phyloP scores from a whole-genome alignment of 2,797 vertebrate genomes.

The Dendrocincla tyrannina region DNA sequence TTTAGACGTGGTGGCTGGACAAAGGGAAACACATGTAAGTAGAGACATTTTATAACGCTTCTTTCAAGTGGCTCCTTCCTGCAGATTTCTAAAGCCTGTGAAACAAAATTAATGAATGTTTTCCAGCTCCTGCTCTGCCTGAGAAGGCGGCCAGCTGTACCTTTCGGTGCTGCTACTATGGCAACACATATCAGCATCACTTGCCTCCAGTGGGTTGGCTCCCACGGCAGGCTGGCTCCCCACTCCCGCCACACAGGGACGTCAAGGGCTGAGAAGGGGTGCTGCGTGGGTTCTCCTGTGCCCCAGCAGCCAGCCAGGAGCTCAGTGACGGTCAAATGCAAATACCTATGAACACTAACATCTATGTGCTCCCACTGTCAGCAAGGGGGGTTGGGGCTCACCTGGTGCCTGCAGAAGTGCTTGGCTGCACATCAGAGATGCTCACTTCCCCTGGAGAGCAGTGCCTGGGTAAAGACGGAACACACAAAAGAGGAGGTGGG shows the following conservation, averaged over 20 bases:
- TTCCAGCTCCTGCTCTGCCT: not conserved
- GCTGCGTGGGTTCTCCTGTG: not conserved
- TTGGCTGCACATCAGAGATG: not conserved
- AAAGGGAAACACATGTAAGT: not conserved
- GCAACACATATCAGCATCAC: not conserved
- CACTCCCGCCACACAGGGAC: fast-evolving
- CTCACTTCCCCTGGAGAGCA: not conserved
- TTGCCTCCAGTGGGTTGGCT: not conserved
- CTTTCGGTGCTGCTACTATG: conserved; percentile 57
- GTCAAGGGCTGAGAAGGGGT: fast-evolving
- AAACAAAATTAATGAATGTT: conserved; percentile 22
- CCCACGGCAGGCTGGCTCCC: not conserved
- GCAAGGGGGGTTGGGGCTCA: not conserved
- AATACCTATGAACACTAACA: fast-evolving
- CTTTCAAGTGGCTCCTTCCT: not conserved
- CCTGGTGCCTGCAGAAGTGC: not conserved
- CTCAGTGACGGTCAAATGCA: not conserved
- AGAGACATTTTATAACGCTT: not conserved
- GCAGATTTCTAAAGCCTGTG: not conserved
- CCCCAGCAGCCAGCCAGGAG: not conserved
- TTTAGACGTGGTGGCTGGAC: not conserved
- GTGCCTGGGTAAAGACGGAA: not conserved
- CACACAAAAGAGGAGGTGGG: not conserved
- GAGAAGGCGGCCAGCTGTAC: conserved; percentile 42
- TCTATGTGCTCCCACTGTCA: not conserved